Percentiles rank a stretch among this genome's conserved stretches.
Evolutionary conservation across 1,140 invertebrate genomes (phyloP).

Genomic region (Lepidostoma basale): DNA sequence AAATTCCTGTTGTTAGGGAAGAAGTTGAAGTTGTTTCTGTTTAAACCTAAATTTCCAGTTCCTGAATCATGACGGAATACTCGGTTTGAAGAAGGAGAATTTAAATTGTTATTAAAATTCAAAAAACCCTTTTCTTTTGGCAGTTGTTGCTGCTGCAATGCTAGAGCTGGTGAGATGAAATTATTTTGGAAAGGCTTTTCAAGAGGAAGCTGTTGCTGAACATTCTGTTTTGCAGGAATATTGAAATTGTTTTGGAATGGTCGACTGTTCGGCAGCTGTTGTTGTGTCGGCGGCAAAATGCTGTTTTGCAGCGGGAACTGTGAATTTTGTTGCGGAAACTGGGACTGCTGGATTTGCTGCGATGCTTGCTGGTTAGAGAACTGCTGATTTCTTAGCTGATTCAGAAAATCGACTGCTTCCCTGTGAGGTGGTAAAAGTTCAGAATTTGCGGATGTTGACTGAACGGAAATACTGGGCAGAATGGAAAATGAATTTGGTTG

Average conservation of each 20-base stretch:
- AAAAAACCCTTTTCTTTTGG: constrained; percentile 43
- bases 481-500: constrained; percentile 49
- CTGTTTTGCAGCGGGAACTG: constrained; percentile 54
- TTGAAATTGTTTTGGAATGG: constrained; percentile 36
- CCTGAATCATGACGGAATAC: constrained; percentile 57
- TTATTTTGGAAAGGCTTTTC: constrained; percentile 45
- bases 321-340: constrained; percentile 49
- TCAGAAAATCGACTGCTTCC: constrained; percentile 59
- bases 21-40: constrained; percentile 48
- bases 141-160: constrained; percentile 45
- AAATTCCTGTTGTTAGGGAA: constrained; percentile 28
- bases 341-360: not conserved
- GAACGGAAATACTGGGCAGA: constrained; percentile 59
- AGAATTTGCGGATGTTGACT: constrained; percentile 46
- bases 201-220: constrained; percentile 43
- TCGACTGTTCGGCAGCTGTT: constrained; percentile 43
- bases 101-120: constrained; percentile 25
- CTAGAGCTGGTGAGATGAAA: constrained; percentile 11
- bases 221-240: constrained; percentile 23
- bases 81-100: constrained; percentile 51
- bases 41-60: constrained; percentile 65
- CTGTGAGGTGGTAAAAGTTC: constrained; percentile 56
- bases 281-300: constrained; percentile 58
- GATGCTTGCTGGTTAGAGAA: not conserved
- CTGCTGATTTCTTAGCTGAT: constrained; percentile 56